Base-by-base conservation (phyloP, 2,888 invertebrate species). In the Ethmia dodecea region DNA sequence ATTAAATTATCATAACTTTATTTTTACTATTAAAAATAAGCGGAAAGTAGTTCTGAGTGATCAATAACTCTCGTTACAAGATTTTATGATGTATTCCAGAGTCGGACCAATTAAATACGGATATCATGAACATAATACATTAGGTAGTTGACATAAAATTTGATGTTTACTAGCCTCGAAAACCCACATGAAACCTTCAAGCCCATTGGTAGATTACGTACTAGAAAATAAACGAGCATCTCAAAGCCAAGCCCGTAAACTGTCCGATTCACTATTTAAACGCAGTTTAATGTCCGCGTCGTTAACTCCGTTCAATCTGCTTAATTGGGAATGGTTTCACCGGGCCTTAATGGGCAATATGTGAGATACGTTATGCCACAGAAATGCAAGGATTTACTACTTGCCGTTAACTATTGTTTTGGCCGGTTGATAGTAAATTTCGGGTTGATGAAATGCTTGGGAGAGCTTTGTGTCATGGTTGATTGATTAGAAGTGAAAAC, bases 221-320 rank as follows among this genome's bases (percentile, higher is more conserved):
- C 39, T 33, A 31, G 37, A 32, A 41, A 41, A 41, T 30, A 70
- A 70, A 67, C 68, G 65, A 60, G 56, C 61, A 68, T 68, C 68
- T 70, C 67, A 49, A 66, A 65, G 61, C 63, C 51, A 31, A 47
- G 49, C 59, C 70, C 57, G 62, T 79, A 78, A 79, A 79, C 71
- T 74, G 74, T 73, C 79, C 77, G 68, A 75, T 78, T 71, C 73
- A 64, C 71, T 74, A 70, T 76, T 78, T 76, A 76, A 77, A 69
- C 68, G 64, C 51, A 66, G 71, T 72, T 77, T 77, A 77, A 75
- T 68, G 65, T 60, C 47, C 51, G 49, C 48, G 67, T 67, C 74
- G 72, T 70, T 72, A 75, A 78, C 76, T 71, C 63, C 49, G 63
- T 69, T 73, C 79, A 80, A 80, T 80, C 79, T 78, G 80, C 76